Percentiles rank a stretch among this genome's conserved stretches.
Evolutionary conservation across 2,797 vertebrate genomes (phyloP).

Genomic region (Propithecus deckenii): DNA sequence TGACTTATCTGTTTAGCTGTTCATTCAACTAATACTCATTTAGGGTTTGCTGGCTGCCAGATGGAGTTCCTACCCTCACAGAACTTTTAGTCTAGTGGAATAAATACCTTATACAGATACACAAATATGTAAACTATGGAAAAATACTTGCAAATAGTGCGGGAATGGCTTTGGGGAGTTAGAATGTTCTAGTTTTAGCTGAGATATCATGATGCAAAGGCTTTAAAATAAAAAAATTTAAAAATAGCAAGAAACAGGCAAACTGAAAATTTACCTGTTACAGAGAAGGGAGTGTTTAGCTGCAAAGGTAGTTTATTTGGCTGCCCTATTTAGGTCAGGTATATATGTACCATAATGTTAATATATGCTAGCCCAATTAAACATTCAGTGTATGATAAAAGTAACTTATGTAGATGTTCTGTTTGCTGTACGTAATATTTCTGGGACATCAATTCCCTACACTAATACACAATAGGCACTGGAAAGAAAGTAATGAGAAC

Average conservation of each 20-base stretch:
- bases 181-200: not conserved
- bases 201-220: not conserved
- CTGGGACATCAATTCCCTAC: not conserved
- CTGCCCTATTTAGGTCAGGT: too few relatives aligned
- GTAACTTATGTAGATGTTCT: not conserved
- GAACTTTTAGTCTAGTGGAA: not conserved
- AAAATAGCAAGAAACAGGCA: slow-evolving; percentile 16
- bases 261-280: not conserved
- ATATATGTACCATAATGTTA: not conserved
- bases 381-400: not conserved
- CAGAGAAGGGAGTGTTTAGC: not conserved
- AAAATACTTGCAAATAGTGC: slow-evolving; percentile 10
- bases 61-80: not conserved
- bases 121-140: not conserved
- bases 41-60: not conserved
- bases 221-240: slow-evolving; percentile 13
- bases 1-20: not conserved
- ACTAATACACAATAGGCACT: not conserved
- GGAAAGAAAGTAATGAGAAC: not conserved
- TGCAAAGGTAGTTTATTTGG: not conserved
- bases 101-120: not conserved
- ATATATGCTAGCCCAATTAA: not conserved
- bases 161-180: not conserved
- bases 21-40: not conserved
- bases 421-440: not conserved